Conservation (phyloP, 1,140 invertebrate species). For the Achatina immaculata region DNA sequence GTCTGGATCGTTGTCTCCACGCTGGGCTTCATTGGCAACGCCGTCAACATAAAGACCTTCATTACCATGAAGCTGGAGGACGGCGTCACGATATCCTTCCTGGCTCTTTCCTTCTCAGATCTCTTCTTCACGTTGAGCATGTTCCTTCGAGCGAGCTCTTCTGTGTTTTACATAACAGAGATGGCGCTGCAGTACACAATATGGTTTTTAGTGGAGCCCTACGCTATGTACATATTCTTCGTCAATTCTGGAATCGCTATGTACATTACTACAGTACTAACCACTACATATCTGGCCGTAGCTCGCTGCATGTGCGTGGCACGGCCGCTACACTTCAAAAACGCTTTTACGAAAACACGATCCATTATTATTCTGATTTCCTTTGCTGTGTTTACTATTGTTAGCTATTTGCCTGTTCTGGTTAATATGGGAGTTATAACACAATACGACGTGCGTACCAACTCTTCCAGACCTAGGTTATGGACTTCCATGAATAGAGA, state of each 20-base stretch:
- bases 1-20: neutral
- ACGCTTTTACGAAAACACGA: neutral
- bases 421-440: neutral
- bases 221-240: neutral
- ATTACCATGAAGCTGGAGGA: neutral
- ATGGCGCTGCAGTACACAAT: neutral
- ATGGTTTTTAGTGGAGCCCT: slow-evolving; percentile 1
- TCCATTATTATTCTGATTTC: neutral
- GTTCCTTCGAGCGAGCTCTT: neutral
- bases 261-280: slow-evolving; percentile 10
- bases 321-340: neutral
- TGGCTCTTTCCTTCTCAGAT: neutral
- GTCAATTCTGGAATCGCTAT: neutral
- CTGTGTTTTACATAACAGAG: neutral
- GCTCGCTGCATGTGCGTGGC: slow-evolving; percentile 23
- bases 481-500: neutral
- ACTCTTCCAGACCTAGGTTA: neutral
- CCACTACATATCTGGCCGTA: slow-evolving; percentile 4
- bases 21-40: neutral
- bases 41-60: neutral
- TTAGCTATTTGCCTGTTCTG: neutral
- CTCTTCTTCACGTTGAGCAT: neutral
- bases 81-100: slow-evolving; percentile 3
- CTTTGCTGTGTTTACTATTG: neutral
- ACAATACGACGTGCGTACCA: neutral